A percentile compares a stretch with the other conserved stretches of the same genome.
phyloP scores from a whole-genome alignment of 1,140 invertebrate genomes.

The Paracyclopina nana region DNA sequence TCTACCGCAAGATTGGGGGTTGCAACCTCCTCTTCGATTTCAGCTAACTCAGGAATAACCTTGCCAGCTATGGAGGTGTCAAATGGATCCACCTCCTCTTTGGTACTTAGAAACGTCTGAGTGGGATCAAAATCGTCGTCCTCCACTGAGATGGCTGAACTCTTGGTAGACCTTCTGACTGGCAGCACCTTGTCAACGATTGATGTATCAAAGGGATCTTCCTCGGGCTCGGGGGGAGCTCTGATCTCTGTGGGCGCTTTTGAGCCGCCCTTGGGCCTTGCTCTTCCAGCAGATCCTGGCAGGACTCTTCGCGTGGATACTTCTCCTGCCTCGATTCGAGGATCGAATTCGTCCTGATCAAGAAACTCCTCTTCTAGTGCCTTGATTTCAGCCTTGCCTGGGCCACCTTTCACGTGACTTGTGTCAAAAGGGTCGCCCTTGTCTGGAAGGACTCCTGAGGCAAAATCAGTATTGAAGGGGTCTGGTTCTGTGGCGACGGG shows the following conservation, averaged over 20 bases:
- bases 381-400: constrained; percentile 16
- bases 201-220: constrained; percentile 62
- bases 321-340: background rate
- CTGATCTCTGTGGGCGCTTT: constrained; percentile 33
- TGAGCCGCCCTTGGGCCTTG: background rate
- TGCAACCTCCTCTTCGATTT: too few relatives aligned
- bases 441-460: constrained; percentile 19
- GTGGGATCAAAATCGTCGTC: constrained; percentile 22
- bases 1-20: too few relatives aligned
- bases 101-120: constrained; percentile 16
- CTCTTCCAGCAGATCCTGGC: constrained; percentile 7
- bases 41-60: constrained; percentile 18
- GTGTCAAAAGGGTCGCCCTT: constrained; percentile 20
- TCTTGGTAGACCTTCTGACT: constrained; percentile 2
- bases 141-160: constrained; percentile 8
- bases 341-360: background rate
- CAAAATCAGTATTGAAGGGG: constrained; percentile 18
- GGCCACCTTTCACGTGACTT: constrained; percentile 14
- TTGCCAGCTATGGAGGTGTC: constrained; percentile 24
- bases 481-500: background rate
- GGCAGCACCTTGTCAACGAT: constrained; percentile 44
- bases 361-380: constrained; percentile 18
- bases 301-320: background rate
- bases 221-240: constrained; percentile 15
- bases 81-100: constrained; percentile 24